Base-by-base conservation (phyloP, 2,113 vertebrate genomes). In the Alosa alosa region DNA sequence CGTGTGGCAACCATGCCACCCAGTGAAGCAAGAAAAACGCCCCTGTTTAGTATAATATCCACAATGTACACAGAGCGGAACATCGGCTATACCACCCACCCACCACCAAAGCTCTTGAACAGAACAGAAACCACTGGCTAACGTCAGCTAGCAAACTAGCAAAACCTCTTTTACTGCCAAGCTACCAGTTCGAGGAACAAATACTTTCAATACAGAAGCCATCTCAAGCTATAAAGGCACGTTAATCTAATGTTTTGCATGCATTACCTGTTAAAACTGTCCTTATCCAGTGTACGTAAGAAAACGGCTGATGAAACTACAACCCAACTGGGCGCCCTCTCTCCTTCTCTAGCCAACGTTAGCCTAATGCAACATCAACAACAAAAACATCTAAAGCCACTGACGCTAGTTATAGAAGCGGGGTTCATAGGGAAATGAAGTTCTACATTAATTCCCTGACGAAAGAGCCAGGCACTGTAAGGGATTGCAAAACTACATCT, bases 341-440 rank as follows among this genome's bases (percentile, higher is more conserved):
- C 36, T 17, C 36, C 18, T 22, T 22, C 41, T 1, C 41, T 44
- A 44, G 41, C 41, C 41, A 44, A 44, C 41, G 20, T 18, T 39
- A 78, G 72, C 72, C 72, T 39, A 78, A 36, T 78, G 4, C 72
- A 78, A 78, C 72, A 78, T 78, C 72, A 39, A 78, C 36, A 78
- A 36, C 25, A 78, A 78, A 78, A 78, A 78, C 72, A 78, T 72
- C 64, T 36, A 72, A 11, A 7, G 25, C 72, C 72, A 78, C 31
- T 36, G 72, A 39, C 72, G 72, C 15, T 64, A 9, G 72, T 17
- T 3, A 36, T 15, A 78, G 72, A 78, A 36, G 36, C 72, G 39
- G 11, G 25, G 72, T 36, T 78, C 31, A 4, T 6, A 13, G 72
- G 72, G 72, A 39, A 41, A 9, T 78, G 72, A 78, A 78, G 72